A percentile compares a stretch with the other conserved stretches of the same genome.
These are phyloP conservation scores for Buceros bicornis DNA, from an alignment of 2,797 vertebrate genomes.

Conservation along the genomic window DNA sequence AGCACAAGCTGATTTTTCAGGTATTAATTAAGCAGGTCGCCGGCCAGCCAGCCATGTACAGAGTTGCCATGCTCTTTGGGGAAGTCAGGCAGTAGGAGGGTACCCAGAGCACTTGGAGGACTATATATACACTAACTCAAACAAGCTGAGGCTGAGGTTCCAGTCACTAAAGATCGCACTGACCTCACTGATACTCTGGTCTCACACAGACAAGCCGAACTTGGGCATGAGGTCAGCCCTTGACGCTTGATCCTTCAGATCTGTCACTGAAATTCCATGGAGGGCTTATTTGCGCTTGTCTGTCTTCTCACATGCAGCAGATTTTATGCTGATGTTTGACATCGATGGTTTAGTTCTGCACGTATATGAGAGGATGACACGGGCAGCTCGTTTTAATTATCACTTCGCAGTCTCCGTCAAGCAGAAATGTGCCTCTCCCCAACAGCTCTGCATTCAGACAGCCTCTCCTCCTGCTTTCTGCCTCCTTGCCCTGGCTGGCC, in stretches of 20 bases:
- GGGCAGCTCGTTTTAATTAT: background rate
- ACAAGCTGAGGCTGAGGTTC: background rate
- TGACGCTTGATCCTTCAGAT: background rate
- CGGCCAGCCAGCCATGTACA: background rate
- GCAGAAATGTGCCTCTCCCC: background rate
- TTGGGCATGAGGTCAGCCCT: background rate
- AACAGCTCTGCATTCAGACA: background rate
- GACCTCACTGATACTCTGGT: background rate
- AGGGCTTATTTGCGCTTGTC: background rate
- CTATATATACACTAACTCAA: background rate
- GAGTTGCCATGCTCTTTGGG: background rate
- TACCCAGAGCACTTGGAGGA: background rate
- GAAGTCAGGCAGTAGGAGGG: background rate
- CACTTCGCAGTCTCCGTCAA: background rate
- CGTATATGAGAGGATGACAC: background rate
- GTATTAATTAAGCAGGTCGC: constrained; percentile 5
- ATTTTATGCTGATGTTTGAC: background rate
- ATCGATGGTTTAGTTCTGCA: background rate
- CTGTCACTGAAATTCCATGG: background rate
- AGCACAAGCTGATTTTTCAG: background rate
- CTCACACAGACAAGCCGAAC: background rate
- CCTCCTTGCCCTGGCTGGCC: background rate
- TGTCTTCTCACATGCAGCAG: background rate
- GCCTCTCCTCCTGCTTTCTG: background rate
- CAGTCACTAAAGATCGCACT: background rate